A percentile compares a stretch with the other conserved stretches of the same genome.
phyloP scores from a whole-genome alignment of 2,113 vertebrate genomes.

The Alligator sinensis region DNA sequence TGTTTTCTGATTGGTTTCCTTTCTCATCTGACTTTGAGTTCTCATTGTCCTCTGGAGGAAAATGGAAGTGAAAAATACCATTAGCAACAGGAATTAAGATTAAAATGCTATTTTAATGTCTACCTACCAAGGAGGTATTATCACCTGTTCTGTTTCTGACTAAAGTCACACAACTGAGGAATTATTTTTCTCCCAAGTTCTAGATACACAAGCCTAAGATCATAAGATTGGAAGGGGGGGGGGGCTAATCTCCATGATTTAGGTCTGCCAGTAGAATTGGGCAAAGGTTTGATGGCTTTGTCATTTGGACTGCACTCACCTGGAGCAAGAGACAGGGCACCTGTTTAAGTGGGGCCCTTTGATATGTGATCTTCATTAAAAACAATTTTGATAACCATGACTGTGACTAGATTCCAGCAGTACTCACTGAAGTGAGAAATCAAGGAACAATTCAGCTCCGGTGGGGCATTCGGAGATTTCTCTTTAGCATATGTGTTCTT shows the following conservation, averaged over 20 bases:
- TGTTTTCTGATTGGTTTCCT: constrained; percentile 92
- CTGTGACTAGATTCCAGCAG: rapidly evolving
- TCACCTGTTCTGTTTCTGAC: neutral
- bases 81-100: constrained; percentile 35
- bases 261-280: neutral
- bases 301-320: neutral
- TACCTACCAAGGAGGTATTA: neutral
- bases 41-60: constrained; percentile 89
- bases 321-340: neutral
- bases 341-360: neutral
- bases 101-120: neutral
- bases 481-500: neutral
- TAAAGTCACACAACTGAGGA: rapidly evolving
- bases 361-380: neutral
- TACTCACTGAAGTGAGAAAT: constrained; percentile 1
- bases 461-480: neutral
- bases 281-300: neutral
- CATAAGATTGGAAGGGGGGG: neutral
- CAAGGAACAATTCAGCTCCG: constrained; percentile 23
- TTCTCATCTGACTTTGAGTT: constrained; percentile 94
- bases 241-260: neutral
- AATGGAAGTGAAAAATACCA: constrained; percentile 57
- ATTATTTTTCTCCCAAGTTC: neutral
- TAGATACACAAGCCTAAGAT: neutral
- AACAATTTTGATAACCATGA: constrained; percentile 12